Evolutionary conservation across 2,888 invertebrate genomes (phyloP).

Genomic region (Lagria hirta): DNA sequence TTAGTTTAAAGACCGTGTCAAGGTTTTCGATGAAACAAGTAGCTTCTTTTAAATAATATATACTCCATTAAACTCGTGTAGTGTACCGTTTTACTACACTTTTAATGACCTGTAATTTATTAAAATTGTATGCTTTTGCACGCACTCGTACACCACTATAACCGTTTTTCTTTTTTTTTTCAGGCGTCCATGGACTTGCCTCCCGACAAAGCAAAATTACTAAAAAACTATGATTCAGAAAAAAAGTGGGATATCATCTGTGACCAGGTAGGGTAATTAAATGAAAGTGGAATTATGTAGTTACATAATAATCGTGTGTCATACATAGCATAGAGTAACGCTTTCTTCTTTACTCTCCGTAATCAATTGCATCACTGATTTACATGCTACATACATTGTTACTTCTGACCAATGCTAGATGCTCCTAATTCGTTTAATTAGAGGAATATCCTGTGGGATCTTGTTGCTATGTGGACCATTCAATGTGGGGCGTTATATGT

Average conservation of each 20-base stretch:
- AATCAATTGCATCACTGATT: conserved; percentile 8
- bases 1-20: no score
- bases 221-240: conserved; percentile 93
- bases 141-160: not conserved
- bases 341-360: conserved; percentile 5
- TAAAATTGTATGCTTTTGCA: no score
- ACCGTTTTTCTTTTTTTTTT: conserved; percentile 48
- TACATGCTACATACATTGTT: conserved; percentile 6
- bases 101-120: no score
- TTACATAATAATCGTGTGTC: not conserved
- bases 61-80: no score
- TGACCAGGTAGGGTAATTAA: conserved; percentile 83
- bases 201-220: conserved; percentile 95
- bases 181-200: conserved; percentile 99
- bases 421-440: no score
- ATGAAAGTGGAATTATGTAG: conserved; percentile 10
- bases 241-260: conserved; percentile 99
- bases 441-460: no score
- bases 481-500: no score
- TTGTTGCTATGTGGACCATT: no score
- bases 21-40: no score
- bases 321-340: not conserved
- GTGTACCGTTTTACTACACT: no score
- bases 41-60: no score
- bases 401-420: no score